phyloP scores from a whole-genome alignment of 2,113 vertebrate species.

The Corythornis madagascariensis region DNA sequence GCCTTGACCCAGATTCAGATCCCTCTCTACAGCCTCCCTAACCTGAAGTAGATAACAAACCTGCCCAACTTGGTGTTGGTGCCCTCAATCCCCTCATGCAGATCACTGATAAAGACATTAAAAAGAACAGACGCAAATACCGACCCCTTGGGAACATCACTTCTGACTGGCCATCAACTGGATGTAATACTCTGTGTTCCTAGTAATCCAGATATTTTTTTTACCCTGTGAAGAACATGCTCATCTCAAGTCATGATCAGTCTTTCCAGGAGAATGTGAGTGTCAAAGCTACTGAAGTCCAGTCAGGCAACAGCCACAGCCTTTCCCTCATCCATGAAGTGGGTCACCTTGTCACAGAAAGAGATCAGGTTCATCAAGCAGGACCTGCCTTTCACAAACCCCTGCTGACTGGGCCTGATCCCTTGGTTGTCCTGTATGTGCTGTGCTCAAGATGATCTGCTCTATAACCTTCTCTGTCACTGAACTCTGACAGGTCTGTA shows the following conservation, averaged over 20 bases:
- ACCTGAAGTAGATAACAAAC: neutral
- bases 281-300: neutral
- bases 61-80: neutral
- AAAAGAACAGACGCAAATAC: neutral
- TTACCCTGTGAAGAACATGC: neutral
- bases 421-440: neutral
- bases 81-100: neutral
- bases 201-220: neutral
- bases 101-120: neutral
- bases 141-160: too few species aligned
- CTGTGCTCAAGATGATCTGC: neutral
- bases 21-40: neutral
- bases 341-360: neutral
- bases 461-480: neutral
- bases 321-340: neutral
- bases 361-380: neutral
- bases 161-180: neutral
- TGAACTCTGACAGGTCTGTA: neutral
- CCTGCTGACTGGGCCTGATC: neutral
- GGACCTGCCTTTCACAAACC: neutral
- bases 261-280: neutral
- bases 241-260: neutral
- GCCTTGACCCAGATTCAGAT: neutral
- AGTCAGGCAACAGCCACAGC: neutral
- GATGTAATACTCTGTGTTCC: neutral